Evolutionary conservation across 2,113 vertebrate genomes (phyloP), one percentile per base, ranked within the genome.

Genomic region (Hemiscyllium ocellatum): DNA sequence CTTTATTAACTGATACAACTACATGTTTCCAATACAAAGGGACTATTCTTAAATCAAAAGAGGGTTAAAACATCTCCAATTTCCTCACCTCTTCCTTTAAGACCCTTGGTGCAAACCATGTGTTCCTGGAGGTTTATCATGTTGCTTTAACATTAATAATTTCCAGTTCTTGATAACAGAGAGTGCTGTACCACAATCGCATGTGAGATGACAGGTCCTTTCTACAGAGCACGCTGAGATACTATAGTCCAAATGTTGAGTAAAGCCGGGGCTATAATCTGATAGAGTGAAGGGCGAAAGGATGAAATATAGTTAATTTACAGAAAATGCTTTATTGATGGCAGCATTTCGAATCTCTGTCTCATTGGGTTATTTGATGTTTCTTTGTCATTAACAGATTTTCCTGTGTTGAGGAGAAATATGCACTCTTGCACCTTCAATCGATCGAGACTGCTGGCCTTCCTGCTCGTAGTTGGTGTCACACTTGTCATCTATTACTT

Each of bases 401-500:
- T 72, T 47, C 52, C 37, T 24, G 10, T 95, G 50, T 8, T 26
- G 42, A 50, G 68, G 69, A 76, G 29, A 13, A 95, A 50, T 29
- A 95, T 95, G 94, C 68, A 72, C 26, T 17, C 69, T 22, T 50
- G 66, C 50, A 50, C 8, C 29, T 98, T 98, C 90, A 97, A 97
- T 96, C 98, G 98, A 65, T 97, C 98, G 97, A 98, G 98, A 66
- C 96, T 98, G 95, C 97, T 97, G 83, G 97, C 99, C 76, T 97
- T 99, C 97, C 97, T 98, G 61, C 96, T 99, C 95, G 98, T 98
- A 96, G 96, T 98, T 69, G 96, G 99, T 83, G 97, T 98, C 96
- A 97, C 98, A 0, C 85, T 99, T 4, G 96, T 98, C 24, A 97
- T 99, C 95, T 99, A 98, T 96, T 97, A 99, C 78, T 97, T 98